These are phyloP conservation scores for Arnoldichthys spilopterus DNA, from an alignment of 2,797 vertebrate species.

Conservation along the genomic window DNA sequence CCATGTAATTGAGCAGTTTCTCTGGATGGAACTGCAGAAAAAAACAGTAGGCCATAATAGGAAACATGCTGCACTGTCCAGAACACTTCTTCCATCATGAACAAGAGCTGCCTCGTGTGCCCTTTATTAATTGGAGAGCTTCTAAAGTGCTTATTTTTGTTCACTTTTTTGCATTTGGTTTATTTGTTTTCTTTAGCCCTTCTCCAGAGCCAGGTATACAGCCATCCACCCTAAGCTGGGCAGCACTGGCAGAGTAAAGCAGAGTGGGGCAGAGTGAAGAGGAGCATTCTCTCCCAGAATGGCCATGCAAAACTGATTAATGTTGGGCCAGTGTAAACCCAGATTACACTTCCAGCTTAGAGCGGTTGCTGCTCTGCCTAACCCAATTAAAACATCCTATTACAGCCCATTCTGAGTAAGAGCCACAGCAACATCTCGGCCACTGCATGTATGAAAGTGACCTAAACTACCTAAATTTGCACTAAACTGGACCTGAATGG, in stretches of 20 bases:
- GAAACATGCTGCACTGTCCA: constrained; percentile 44
- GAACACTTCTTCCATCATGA: constrained; percentile 41
- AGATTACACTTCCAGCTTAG: constrained; percentile 56
- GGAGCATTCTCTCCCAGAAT: constrained; percentile 38
- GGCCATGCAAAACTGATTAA: constrained; percentile 58
- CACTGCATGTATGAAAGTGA: neutral
- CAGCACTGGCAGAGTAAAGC: constrained; percentile 2
- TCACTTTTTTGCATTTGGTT: neutral
- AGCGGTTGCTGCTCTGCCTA: constrained; percentile 43
- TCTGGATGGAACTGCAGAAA: constrained; percentile 13
- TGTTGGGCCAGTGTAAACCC: constrained; percentile 57
- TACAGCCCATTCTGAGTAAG: constrained; percentile 43
- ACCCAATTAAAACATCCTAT: constrained; percentile 62
- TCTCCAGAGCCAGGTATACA: constrained; percentile 29
- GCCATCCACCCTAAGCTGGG: constrained; percentile 5
- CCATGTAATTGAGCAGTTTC: neutral
- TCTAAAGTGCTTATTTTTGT: constrained; percentile 23
- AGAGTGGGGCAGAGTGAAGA: neutral
- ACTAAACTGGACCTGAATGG: neutral
- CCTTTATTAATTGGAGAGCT: constrained; percentile 46
- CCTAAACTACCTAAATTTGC: neutral
- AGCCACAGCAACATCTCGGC: constrained; percentile 13
- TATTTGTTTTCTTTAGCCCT: constrained; percentile 18
- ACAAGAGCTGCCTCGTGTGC: constrained; percentile 36
- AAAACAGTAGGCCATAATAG: constrained; percentile 26